These are phyloP conservation scores for Gambelia wislizenii DNA, from an alignment of 2,797 vertebrate species.

Conservation along the genomic window DNA sequence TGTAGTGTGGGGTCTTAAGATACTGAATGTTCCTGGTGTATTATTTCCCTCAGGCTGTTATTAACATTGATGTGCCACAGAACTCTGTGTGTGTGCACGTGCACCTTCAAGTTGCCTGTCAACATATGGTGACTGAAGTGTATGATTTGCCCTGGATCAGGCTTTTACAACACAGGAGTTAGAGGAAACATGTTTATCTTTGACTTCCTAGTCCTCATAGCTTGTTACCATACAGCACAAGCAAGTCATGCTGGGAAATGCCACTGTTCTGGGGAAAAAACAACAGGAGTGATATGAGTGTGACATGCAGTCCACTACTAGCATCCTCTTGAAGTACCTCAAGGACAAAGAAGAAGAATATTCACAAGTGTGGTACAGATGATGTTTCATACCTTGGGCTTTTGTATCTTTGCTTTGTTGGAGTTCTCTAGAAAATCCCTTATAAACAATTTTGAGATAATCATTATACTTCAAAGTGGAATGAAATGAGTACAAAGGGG, in stretches of 20 bases:
- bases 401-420: background rate
- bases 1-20: background rate
- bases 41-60: background rate
- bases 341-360: background rate
- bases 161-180: background rate
- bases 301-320: constrained; percentile 7
- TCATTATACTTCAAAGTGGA: background rate
- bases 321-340: background rate
- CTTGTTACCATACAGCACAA: background rate
- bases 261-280: background rate
- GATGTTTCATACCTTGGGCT: background rate
- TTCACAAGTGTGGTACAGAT: background rate
- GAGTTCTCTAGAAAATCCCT: background rate
- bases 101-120: no score
- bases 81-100: no score
- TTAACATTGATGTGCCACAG: background rate
- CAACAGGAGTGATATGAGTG: background rate
- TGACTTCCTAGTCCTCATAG: background rate
- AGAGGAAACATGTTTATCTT: constrained; percentile 12
- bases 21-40: background rate
- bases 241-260: constrained; percentile 2
- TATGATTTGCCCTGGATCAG: background rate
- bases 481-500: no score
- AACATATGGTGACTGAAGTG: background rate
- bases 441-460: background rate